Evolutionary conservation across 35 echinoderm and acorn worm genomes (phyloP), one percentile per base, ranked within the genome.

Genomic region (Lytechinus variegatus): DNA sequence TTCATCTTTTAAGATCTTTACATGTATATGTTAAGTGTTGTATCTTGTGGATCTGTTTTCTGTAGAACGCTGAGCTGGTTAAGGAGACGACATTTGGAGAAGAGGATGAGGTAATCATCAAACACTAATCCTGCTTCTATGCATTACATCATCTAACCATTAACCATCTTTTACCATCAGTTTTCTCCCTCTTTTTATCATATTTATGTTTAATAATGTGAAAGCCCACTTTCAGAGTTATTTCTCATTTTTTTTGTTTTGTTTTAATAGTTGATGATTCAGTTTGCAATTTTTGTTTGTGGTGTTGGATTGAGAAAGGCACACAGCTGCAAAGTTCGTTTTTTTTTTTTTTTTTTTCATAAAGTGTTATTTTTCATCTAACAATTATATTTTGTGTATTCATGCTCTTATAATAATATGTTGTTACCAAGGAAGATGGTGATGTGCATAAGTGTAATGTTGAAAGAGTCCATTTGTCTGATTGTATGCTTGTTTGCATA

Each of bases 131-230:
- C 14, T 79, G 66, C 66, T 79, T n/a, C 66, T 24, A n/a, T 79
- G 4, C 16, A n/a, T 24, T 79, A 7, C 66, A 79, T 79, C 66
- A 79, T 79, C 66, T 79, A 79, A 79, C n/a, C 14, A 6, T 79
- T n/a, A 79, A 79, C 66, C 66, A 79, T 79, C 66, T 79, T 79
- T 44, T 24, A 79, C n/a, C 66, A 79, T 79, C 66, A 79, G 66
- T 79, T 79, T 79, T 79, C 19, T 79, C 66, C 21, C 19, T 79
- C 66, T 79, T 79, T 58, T 21, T 21, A 3, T 44, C 33, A 44
- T 44, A 44, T 44, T 44, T 44, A 44, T 2, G 33, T 44, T 44
- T 44, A 44, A n/a, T n/a, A 72, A 72, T 21, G 66, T 3, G 66
- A 1, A 7, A 79, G 66, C 21, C 21, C 66, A 79, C 19, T 79